Evolutionary conservation across 2,113 vertebrate species (phyloP).

Genomic region (Tachycineta bicolor): DNA sequence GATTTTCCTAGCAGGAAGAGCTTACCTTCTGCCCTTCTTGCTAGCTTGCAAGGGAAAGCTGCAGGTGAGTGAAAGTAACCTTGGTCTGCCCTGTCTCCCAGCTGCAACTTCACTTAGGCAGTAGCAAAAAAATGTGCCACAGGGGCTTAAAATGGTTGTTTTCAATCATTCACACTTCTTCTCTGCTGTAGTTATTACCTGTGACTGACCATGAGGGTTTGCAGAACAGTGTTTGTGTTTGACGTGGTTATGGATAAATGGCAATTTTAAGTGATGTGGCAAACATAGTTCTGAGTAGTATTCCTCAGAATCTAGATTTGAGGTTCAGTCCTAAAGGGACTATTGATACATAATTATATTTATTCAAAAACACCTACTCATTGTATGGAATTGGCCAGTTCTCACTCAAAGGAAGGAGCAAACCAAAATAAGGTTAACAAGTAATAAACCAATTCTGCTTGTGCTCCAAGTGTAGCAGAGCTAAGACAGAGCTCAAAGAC

Average conservation of each 20-base stretch:
- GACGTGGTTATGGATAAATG: background rate
- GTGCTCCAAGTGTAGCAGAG: background rate
- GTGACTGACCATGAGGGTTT: background rate
- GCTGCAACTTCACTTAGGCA: background rate
- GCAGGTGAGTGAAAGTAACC: background rate
- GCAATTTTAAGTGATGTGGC: background rate
- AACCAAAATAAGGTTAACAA: background rate
- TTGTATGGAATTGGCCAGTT: background rate
- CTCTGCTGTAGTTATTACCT: background rate
- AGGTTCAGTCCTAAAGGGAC: background rate
- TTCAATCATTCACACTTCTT: background rate
- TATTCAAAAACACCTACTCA: background rate
- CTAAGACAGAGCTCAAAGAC: background rate
- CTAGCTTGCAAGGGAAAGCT: background rate
- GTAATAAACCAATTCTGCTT: background rate
- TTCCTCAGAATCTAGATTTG: background rate
- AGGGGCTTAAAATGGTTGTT: background rate
- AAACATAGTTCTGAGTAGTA: rapidly evolving
- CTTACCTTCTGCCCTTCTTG: background rate
- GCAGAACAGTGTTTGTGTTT: background rate
- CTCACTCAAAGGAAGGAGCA: background rate
- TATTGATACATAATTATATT: background rate
- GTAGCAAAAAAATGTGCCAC: background rate
- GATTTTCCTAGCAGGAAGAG: background rate
- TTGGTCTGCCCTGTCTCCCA: background rate